Conservation (phyloP, 2,113 vertebrate genomes). For the Cebidichthys violaceus region DNA sequence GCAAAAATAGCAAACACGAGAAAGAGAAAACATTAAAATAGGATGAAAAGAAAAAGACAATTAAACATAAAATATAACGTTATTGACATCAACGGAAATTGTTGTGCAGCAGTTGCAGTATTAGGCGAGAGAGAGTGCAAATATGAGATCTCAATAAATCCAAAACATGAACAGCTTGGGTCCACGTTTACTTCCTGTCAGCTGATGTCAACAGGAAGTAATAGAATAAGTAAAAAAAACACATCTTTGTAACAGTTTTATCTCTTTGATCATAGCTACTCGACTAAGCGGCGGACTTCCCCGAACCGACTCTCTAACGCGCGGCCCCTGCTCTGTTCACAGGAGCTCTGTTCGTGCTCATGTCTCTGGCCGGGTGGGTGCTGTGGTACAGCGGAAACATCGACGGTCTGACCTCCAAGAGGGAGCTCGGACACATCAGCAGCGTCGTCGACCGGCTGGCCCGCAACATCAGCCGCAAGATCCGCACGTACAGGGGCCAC, state of each 20-base stretch:
- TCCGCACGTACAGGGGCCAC: conserved; percentile 58
- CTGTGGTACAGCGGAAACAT: conserved; percentile 95
- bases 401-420: conserved; percentile 79
- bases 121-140: background rate
- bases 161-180: too few relatives aligned
- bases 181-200: background rate
- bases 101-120: background rate
- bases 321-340: background rate
- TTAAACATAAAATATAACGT: background rate
- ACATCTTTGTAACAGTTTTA: background rate
- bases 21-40: background rate
- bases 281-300: background rate
- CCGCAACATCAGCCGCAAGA: conserved; percentile 82
- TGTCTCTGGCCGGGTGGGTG: conserved; percentile 90
- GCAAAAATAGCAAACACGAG: background rate
- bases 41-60: background rate
- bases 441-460: conserved; percentile 82
- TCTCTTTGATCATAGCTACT: too few relatives aligned
- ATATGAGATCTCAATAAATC: background rate
- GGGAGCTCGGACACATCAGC: conserved; percentile 80
- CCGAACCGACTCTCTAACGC: too few relatives aligned
- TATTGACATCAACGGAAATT: background rate
- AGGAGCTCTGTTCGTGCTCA: conserved; percentile 88
- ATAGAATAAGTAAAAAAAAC: background rate
- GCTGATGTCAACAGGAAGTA: background rate